Percentiles rank a stretch among this genome's conserved stretches.
Evolutionary conservation across 2,888 invertebrate genomes (phyloP).

Genomic region (Cephus spinipes): DNA sequence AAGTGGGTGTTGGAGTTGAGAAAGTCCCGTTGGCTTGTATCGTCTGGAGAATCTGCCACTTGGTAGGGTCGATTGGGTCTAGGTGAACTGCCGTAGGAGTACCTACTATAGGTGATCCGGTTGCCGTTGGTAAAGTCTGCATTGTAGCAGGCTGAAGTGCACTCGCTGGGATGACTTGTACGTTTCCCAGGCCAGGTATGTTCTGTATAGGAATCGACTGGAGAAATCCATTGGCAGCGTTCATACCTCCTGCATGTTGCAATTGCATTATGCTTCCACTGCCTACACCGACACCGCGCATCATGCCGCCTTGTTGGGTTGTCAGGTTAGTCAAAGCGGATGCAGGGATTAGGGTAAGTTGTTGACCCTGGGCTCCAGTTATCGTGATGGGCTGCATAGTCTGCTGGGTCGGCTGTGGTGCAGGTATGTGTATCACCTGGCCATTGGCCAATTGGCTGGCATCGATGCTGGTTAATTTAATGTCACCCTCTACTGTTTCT

Average conservation of each 20-base stretch:
- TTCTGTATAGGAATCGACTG: constrained; percentile 82
- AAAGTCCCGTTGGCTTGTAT: constrained; percentile 54
- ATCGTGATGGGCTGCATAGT: constrained; percentile 77
- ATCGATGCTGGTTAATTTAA: constrained; percentile 63
- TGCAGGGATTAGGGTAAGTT: constrained; percentile 86
- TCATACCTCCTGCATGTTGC: constrained; percentile 68
- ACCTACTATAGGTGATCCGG: constrained; percentile 51
- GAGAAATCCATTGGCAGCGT: constrained; percentile 66
- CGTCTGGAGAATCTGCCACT: constrained; percentile 82
- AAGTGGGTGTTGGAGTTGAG: constrained; percentile 53
- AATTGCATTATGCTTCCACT: constrained; percentile 68
- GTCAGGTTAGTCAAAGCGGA: constrained; percentile 69
- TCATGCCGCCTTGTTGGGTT: constrained; percentile 53
- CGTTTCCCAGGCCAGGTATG: constrained; percentile 83
- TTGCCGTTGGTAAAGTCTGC: constrained; percentile 61
- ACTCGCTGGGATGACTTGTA: constrained; percentile 82
- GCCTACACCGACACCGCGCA: constrained; percentile 57
- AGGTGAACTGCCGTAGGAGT: constrained; percentile 74
- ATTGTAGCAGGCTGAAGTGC: constrained; percentile 67
- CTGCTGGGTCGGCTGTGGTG: constrained; percentile 46
- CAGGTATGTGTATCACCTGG: constrained; percentile 64
- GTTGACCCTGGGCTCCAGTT: constrained; percentile 79
- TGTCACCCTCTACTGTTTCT: constrained; percentile 52
- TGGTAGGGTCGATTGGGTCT: constrained; percentile 84
- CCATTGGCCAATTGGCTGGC: constrained; percentile 59